phyloP scores from a whole-genome alignment of 2,113 vertebrate genomes.

The Forbesichthys agassizii region DNA sequence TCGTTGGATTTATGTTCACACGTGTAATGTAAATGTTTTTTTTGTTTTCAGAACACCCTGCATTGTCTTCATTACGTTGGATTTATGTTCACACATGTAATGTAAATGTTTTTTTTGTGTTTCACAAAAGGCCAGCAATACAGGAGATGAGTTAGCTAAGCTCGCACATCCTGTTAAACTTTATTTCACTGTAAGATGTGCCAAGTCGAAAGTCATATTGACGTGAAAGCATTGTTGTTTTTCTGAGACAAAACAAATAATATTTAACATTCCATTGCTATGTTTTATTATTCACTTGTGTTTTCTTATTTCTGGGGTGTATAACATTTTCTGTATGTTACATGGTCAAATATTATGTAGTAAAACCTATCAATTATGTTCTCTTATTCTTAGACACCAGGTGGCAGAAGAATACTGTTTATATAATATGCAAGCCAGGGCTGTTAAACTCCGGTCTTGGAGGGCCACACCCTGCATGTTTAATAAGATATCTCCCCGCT shows the following conservation, averaged over 20 bases:
- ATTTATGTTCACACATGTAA: conserved; percentile 23
- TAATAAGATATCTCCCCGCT: no score
- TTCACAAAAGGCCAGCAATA: conserved; percentile 28
- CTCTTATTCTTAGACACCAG: conserved; percentile 46
- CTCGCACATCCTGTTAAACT: conserved; percentile 24
- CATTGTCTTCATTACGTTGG: neutral
- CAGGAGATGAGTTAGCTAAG: conserved; percentile 25
- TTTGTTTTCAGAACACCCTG: neutral
- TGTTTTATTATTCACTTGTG: no score
- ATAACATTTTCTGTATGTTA: neutral
- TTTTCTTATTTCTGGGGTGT: neutral
- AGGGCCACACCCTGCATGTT: no score
- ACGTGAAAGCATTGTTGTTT: conserved; percentile 4
- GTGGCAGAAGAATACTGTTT: conserved; percentile 57
- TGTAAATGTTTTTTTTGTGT: conserved; percentile 30
- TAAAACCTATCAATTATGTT: neutral
- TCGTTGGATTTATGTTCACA: conserved; percentile 13
- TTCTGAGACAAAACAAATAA: conserved; percentile 9
- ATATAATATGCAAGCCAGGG: neutral
- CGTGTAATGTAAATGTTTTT: conserved; percentile 31
- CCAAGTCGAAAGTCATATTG: conserved; percentile 32
- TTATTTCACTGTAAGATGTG: conserved; percentile 42
- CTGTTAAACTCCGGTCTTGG: no score
- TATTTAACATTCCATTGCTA: no score
- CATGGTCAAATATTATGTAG: neutral